A percentile compares a stretch with the other conserved stretches of the same genome.
phyloP scores from a whole-genome alignment of 2,797 vertebrate species.

The Catostomus latipinnis region DNA sequence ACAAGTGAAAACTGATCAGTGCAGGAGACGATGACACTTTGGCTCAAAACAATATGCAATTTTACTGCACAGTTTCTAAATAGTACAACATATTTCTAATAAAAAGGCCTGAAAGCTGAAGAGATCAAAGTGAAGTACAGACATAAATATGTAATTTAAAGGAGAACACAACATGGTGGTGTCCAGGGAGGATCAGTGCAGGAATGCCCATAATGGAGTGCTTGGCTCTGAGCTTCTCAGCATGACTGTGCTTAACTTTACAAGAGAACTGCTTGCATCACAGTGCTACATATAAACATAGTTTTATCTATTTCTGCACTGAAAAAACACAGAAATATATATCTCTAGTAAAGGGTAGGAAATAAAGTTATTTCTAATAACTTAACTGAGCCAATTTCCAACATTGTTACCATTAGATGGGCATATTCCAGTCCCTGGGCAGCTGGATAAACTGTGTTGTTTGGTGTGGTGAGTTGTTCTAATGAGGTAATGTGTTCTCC shows the following conservation, averaged over 20 bases:
- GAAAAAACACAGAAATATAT: not conserved
- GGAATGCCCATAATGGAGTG: not conserved
- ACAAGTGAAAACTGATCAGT: not conserved
- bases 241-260: not conserved
- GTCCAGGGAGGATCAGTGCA: conserved; percentile 35
- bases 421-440: conserved; percentile 42
- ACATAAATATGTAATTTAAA: conserved; percentile 54
- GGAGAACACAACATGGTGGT: conserved; percentile 59
- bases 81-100: not conserved
- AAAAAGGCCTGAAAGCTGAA: not conserved
- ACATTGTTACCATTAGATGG: conserved; percentile 25
- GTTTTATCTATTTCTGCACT: not conserved
- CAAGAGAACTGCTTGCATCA: conserved; percentile 22
- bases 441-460: conserved; percentile 28
- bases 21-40: not conserved
- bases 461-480: conserved; percentile 30
- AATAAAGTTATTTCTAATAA: not conserved
- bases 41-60: not conserved
- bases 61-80: not conserved
- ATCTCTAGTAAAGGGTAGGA: not conserved
- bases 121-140: not conserved
- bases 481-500: conserved; percentile 61
- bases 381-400: too few species aligned
- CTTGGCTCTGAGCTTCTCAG: not conserved
- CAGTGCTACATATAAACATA: not conserved